Base-by-base conservation (phyloP, 2,797 vertebrate species). In the Fistularia tabacaria region DNA sequence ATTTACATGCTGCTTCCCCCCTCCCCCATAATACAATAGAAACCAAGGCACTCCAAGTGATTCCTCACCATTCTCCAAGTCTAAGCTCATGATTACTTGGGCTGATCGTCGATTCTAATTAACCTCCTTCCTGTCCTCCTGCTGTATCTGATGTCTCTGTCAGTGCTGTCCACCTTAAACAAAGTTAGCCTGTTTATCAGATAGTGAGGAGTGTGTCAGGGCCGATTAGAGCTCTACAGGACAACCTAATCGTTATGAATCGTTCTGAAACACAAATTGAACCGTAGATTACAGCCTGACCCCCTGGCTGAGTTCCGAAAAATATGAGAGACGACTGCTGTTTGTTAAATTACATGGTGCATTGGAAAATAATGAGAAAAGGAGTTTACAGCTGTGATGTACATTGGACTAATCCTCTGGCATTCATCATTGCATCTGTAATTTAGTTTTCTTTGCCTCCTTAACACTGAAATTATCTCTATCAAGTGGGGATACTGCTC, bases 121-220 rank as follows among this genome's bases (percentile, higher is more conserved):
- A 41, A 42, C 55, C 50, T 12, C 51, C 46, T 15, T 52, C 46
- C 25, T 60, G 41, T 65, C 44, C 50, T 45, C 62, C 57, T 25
- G 25, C 59, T 41, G 7, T 56, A 74, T 81, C 79, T 76, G 77
- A 82, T 77, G 63, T 68, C 64, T 61, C 79, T 69, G 75, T 80
- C 77, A 76, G 59, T 57, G 49, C 54, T 51, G 68, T 76, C 71
- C 77, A 83, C 74, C 72, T 80, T 69, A 73, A 77, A 81, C 78
- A 77, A 82, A 77, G 68, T 79, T 69, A 52, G 46, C 50, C 38
- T 64, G 69, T 81, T 88, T 61, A 79, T 88, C 82, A 83, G 77
- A 79, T 54, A 48, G 52, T 14, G 44, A 11, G 14, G 48, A 66
- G 54, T 8, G 43, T 57, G 67, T 74, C 78, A 54, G 61, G 10